Conservation (phyloP, 2,113 vertebrate genomes). For the Labrus mixtus region DNA sequence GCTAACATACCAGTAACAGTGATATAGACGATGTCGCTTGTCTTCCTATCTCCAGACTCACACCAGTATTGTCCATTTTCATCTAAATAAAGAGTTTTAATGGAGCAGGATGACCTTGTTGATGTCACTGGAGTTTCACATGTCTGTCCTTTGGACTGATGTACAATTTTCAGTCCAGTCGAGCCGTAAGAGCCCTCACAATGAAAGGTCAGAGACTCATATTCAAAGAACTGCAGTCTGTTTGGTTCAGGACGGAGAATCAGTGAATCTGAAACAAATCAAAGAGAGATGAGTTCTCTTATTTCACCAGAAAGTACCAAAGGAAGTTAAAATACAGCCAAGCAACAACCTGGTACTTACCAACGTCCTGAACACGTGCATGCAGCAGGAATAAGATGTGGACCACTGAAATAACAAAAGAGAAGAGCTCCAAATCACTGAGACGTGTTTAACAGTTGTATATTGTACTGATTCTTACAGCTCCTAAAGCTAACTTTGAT, state of each 20-base stretch:
- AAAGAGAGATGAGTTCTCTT: not conserved
- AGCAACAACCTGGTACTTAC: no score
- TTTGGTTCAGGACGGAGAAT: no score
- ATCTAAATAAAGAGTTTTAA: accelerated
- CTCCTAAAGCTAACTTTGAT: no score
- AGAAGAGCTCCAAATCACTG: no score
- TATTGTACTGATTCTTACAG: no score
- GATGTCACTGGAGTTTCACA: not conserved
- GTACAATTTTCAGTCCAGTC: not conserved
- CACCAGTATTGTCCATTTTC: slow-evolving; percentile 36
- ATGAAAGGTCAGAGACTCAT: not conserved
- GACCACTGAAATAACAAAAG: no score
- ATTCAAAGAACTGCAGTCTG: no score
- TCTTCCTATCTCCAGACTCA: not conserved
- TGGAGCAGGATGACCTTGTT: accelerated
- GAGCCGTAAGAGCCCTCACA: not conserved
- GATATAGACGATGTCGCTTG: not conserved
- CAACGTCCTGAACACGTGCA: no score
- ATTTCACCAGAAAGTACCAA: not conserved
- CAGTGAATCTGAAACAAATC: not conserved
- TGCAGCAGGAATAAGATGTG: no score
- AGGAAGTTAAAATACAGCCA: no score
- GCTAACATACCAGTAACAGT: slow-evolving; percentile 2
- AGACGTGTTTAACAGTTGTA: no score
- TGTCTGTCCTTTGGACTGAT: not conserved